These are phyloP conservation scores for Neoitamus cyanurus DNA, from an alignment of 2,888 invertebrate species.

Conservation along the genomic window DNA sequence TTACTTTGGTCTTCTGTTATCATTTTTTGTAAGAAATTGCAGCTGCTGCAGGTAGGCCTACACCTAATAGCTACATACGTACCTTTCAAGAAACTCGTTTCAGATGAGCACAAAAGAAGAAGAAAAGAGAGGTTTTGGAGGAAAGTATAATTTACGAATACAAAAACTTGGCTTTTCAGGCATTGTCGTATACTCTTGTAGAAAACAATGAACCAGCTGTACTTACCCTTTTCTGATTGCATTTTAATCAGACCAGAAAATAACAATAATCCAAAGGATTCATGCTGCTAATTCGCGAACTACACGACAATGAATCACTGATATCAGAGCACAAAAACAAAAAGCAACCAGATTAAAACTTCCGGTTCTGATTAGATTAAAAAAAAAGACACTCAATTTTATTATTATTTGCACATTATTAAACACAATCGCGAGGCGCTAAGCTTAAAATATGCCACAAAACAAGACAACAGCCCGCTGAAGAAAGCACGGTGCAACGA, in stretches of 20 bases:
- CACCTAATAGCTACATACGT: conserved; percentile 17
- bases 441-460: neutral
- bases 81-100: conserved; percentile 36
- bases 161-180: neutral
- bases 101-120: neutral
- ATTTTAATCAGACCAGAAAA: conserved; percentile 18
- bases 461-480: neutral
- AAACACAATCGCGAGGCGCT: conserved; percentile 7
- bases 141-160: neutral
- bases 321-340: neutral
- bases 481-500: conserved; percentile 31
- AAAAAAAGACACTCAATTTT: conserved; percentile 1
- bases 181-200: neutral
- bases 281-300: neutral
- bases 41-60: conserved; percentile 39
- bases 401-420: conserved; percentile 13
- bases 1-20: conserved; percentile 29
- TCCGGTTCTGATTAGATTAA: neutral
- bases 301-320: conserved; percentile 7
- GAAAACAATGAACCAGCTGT: neutral
- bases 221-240: conserved; percentile 30
- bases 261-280: conserved; percentile 7
- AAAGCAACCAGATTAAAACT: neutral
- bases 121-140: neutral
- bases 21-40: conserved; percentile 25